Evolutionary conservation across 1,140 invertebrate species (phyloP).

Genomic region (Zaprionus capensis): DNA sequence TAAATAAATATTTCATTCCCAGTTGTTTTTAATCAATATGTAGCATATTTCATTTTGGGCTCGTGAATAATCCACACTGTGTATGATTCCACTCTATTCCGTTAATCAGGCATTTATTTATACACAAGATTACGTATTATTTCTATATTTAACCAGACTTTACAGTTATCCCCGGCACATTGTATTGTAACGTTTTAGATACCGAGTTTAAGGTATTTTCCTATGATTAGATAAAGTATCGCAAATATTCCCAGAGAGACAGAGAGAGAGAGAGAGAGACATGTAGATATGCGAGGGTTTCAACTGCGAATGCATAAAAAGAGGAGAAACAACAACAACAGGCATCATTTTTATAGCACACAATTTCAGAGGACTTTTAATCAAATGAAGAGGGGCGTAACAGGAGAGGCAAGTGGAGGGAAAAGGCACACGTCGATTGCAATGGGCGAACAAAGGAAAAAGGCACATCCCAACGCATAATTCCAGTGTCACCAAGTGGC

Average conservation of each 20-base stretch:
- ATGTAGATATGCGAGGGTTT: background rate
- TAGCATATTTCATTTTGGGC: background rate
- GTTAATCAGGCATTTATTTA: background rate
- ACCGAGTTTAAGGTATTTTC: background rate
- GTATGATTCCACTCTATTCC: background rate
- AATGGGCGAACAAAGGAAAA: conserved; percentile 23
- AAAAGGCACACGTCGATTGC: background rate
- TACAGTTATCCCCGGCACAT: background rate
- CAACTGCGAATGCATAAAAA: conserved; percentile 12
- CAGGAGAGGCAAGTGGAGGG: too few species aligned
- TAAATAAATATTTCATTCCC: background rate
- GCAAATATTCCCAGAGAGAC: background rate
- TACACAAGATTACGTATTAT: background rate
- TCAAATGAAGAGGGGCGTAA: conserved; percentile 19
- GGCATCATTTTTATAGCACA: conserved; percentile 13
- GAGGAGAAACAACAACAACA: background rate
- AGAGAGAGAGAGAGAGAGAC: background rate
- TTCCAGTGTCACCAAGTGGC: conserved; percentile 58
- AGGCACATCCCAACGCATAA: conserved; percentile 31
- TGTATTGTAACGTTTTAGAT: background rate
- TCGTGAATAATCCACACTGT: background rate
- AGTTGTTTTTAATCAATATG: too few species aligned
- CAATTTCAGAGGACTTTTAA: conserved; percentile 16
- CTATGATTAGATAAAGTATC: background rate
- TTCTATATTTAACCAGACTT: background rate